A percentile compares a stretch with the other conserved stretches of the same genome.
These are phyloP conservation scores for Anoura caudifer DNA, from an alignment of 2,113 vertebrate genomes.

Conservation along the genomic window DNA sequence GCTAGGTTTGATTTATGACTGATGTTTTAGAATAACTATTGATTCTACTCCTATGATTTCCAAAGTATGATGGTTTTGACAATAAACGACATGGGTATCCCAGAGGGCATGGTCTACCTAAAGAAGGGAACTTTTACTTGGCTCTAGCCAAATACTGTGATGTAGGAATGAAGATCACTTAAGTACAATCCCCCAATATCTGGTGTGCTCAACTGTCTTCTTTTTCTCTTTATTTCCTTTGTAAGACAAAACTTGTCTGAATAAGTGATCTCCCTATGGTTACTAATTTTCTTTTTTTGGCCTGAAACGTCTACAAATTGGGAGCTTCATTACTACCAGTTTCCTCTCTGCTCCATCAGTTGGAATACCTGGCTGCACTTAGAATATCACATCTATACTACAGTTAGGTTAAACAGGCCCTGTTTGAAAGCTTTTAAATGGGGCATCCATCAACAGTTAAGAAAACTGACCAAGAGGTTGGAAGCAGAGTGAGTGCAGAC, in stretches of 20 bases:
- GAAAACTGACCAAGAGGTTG: neutral
- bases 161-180: neutral
- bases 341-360: neutral
- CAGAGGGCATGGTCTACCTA: neutral
- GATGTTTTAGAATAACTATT: neutral
- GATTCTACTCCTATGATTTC: neutral
- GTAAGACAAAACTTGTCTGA: neutral
- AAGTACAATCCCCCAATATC: neutral
- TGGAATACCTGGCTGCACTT: neutral
- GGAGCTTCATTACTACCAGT: neutral
- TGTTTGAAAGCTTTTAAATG: neutral
- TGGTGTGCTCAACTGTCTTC: neutral
- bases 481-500: neutral
- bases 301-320: neutral
- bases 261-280: neutral
- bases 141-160: neutral
- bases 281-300: neutral
- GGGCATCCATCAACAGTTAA: neutral
- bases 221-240: neutral
- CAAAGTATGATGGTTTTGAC: neutral
- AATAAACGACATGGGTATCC: neutral
- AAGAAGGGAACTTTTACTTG: neutral
- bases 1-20: neutral
- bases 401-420: neutral
- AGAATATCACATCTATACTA: neutral